Base-by-base conservation (phyloP, 2,797 vertebrate species). In the Anguilla pacifica region DNA sequence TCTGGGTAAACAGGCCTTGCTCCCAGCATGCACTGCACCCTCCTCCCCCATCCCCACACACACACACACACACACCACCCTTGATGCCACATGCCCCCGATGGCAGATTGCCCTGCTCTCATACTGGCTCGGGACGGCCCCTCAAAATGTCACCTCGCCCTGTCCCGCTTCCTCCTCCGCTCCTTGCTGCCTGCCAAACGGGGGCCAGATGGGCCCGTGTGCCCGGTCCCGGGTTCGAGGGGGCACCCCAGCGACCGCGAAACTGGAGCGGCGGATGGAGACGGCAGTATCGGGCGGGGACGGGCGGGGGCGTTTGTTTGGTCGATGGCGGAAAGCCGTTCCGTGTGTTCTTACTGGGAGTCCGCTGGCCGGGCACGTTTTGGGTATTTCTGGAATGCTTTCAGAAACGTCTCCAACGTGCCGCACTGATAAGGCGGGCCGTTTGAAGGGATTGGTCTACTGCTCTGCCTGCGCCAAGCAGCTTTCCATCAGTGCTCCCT, bases 401-500 rank as follows among this genome's bases (percentile, higher is more conserved):
- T 5, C 2, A 77, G 15, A 22, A 74, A 43, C 22, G 72, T 43
- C 72, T 43, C 35, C 0, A 77, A 77, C 19, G 72, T 35, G 17
- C 31, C 13, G 2, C 17, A 35, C 72, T 77, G 72, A 77, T 77
- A 77, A 19, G n/a, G n/a, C n/a, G n/a, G n/a, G n/a, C n/a, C n/a
- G n/a, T n/a, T n/a, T 39, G 15, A 17, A 43, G 35, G 91, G 92
- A 89, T 70, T 83, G 86, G 85, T 59, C 88, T 79, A 82, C 86
- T 83, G 25, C 43, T 81, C 46, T 49, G 39, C 19, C 43, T 49
- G 43, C 0, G 4, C 11, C 31, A 25, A 0, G 46, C 43, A 25
- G 5, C 39, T 49, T n/a, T 81, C 25, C 15, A 39, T 46, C 43
- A 25, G 19, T n/a, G 77, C 5, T 22, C 43, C 5, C 22, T 25